Percentiles rank a stretch among this genome's conserved stretches.
Evolutionary conservation across 2,888 invertebrate genomes (phyloP).

Genomic region (Lysandra bellargus): DNA sequence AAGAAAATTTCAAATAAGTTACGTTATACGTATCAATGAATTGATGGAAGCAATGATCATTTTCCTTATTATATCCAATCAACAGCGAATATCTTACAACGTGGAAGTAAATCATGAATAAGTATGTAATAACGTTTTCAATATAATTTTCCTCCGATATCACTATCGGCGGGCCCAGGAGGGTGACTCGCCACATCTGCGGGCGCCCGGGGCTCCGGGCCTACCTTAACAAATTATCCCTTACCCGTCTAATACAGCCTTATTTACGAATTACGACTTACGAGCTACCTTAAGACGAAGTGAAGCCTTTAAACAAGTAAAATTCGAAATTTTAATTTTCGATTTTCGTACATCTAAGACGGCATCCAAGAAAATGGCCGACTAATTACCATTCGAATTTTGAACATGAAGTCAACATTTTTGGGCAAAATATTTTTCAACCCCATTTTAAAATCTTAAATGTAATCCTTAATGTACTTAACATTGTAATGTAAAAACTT

Average conservation of each 20-base stretch:
- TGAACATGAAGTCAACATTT: not conserved
- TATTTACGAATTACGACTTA: constrained; percentile 36
- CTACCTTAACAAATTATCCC: constrained; percentile 78
- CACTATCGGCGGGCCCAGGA: constrained; percentile 46
- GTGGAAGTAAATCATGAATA: not conserved
- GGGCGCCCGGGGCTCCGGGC: constrained; percentile 57
- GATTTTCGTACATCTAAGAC: not conserved
- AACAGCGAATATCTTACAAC: not conserved
- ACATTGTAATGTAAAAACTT: constrained; percentile 17
- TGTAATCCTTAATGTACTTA: not conserved
- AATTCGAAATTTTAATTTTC: not conserved
- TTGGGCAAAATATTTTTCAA: not conserved
- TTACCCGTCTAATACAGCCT: constrained; percentile 54
- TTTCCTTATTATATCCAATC: too few species aligned
- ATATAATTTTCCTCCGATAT: not conserved
- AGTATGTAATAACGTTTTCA: not conserved
- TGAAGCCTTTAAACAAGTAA: constrained; percentile 28
- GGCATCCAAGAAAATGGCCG: not conserved
- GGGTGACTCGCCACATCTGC: constrained; percentile 53
- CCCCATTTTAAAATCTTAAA: not conserved
- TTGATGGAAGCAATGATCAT: too few species aligned
- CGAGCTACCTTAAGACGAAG: constrained; percentile 29
- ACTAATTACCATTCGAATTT: not conserved
- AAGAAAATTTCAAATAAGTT: too few species aligned
- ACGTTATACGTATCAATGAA: too few species aligned